A percentile compares a stretch with the other conserved stretches of the same genome.
Evolutionary conservation across 2,888 invertebrate genomes (phyloP).

Genomic region (Agrotis segetum): DNA sequence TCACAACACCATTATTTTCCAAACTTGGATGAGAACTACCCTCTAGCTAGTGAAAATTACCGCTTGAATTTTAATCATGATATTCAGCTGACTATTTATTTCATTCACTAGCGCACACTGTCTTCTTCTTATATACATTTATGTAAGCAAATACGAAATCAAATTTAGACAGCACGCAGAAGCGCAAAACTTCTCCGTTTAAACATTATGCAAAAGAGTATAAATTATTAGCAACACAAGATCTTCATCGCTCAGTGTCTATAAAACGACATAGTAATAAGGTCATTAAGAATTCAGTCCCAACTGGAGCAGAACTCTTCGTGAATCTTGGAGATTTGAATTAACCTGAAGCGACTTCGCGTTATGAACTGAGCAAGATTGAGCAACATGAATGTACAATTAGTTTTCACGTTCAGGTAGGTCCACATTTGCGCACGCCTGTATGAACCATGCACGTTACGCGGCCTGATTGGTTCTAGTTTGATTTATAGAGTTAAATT

Average conservation of each 20-base stretch:
- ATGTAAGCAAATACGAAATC: neutral
- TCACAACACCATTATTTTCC: too few species aligned
- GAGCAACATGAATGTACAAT: slow-evolving; percentile 69
- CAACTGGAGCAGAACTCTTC: slow-evolving; percentile 37
- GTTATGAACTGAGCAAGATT: slow-evolving; percentile 61
- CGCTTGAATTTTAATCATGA: too few species aligned
- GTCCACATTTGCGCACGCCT: too few species aligned
- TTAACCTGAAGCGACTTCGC: slow-evolving; percentile 46
- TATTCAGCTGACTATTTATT: too few species aligned
- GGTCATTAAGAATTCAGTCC: slow-evolving; percentile 54
- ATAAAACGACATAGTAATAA: slow-evolving; percentile 57
- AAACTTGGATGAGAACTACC: too few species aligned
- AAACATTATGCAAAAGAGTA: slow-evolving; percentile 28
- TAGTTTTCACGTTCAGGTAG: slow-evolving; percentile 25
- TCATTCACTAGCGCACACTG: neutral
- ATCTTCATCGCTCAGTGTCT: slow-evolving; percentile 37
- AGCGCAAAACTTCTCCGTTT: slow-evolving; percentile 7
- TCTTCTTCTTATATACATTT: neutral
- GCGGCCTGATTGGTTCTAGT: too few species aligned
- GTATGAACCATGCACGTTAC: too few species aligned
- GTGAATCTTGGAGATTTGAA: slow-evolving; percentile 59
- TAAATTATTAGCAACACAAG: slow-evolving; percentile 37
- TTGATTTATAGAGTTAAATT: too few species aligned
- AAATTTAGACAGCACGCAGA: slow-evolving; percentile 4
- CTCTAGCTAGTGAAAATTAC: too few species aligned